Evolutionary conservation across 2,113 vertebrate genomes (phyloP).

Genomic region (Malaclemys terrapin): DNA sequence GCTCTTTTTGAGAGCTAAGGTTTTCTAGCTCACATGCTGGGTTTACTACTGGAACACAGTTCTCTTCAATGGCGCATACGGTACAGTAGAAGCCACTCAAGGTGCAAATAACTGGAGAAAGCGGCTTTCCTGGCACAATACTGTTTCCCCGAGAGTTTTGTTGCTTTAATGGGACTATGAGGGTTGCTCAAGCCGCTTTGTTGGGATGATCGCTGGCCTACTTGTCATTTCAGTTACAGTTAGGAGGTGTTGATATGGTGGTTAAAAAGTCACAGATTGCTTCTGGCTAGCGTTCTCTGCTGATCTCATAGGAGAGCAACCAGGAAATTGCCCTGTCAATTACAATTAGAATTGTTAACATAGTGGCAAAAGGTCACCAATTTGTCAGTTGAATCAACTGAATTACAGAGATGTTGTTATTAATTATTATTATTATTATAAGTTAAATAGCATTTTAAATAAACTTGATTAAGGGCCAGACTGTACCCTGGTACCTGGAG

Average conservation of each 20-base stretch:
- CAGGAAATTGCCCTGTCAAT: constrained; percentile 48
- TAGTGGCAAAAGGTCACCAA: constrained; percentile 44
- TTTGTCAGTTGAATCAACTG: constrained; percentile 16
- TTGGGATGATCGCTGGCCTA: neutral
- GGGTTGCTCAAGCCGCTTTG: neutral
- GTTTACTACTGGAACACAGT: neutral
- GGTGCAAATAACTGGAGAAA: neutral
- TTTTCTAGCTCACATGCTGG: neutral
- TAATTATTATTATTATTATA: neutral
- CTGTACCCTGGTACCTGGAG: neutral
- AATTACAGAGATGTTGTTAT: neutral
- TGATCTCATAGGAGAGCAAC: neutral
- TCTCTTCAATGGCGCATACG: neutral
- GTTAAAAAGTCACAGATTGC: constrained; percentile 24
- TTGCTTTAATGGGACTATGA: neutral
- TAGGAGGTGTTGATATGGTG: neutral
- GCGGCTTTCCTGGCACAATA: neutral
- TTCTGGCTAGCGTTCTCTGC: constrained; percentile 13
- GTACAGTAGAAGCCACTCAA: neutral
- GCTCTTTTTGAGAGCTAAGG: neutral
- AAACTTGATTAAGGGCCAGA: neutral
- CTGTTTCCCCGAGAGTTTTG: rapidly evolving
- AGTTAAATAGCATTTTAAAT: constrained; percentile 9
- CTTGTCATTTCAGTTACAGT: neutral
- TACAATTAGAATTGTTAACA: constrained; percentile 32